These are phyloP conservation scores for Xiphorhynchus erythropygius DNA, from an alignment of 2,797 vertebrate genomes.

Conservation along the genomic window DNA sequence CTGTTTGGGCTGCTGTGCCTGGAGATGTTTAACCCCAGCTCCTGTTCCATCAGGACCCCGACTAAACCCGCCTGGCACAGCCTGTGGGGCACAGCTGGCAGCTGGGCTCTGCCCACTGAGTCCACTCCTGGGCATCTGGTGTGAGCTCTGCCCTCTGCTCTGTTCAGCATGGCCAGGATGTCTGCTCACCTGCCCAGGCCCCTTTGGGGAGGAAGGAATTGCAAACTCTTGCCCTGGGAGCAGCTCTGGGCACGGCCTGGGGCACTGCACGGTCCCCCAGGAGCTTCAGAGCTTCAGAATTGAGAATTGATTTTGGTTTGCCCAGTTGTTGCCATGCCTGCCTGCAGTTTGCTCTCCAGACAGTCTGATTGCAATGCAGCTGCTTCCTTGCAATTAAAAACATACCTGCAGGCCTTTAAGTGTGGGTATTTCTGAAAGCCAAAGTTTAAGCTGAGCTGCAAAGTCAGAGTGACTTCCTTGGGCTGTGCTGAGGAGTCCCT, in stretches of 20 bases:
- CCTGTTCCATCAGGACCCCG: background rate
- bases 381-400: background rate
- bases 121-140: background rate
- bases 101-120: background rate
- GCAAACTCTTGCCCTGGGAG: fast-evolving
- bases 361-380: background rate
- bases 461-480: background rate
- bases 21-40: background rate
- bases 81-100: fast-evolving
- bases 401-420: background rate
- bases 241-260: background rate
- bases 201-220: background rate
- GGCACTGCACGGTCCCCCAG: no score
- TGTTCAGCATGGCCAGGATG: background rate
- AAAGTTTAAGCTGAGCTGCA: background rate
- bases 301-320: background rate
- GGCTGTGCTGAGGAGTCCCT: background rate
- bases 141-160: background rate
- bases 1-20: background rate
- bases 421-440: no score
- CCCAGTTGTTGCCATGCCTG: background rate
- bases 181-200: fast-evolving
- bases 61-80: background rate
- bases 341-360: background rate
- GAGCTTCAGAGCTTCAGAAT: background rate